Conservation (phyloP, 2,888 invertebrate species). For the Pegoplata infirma region DNA sequence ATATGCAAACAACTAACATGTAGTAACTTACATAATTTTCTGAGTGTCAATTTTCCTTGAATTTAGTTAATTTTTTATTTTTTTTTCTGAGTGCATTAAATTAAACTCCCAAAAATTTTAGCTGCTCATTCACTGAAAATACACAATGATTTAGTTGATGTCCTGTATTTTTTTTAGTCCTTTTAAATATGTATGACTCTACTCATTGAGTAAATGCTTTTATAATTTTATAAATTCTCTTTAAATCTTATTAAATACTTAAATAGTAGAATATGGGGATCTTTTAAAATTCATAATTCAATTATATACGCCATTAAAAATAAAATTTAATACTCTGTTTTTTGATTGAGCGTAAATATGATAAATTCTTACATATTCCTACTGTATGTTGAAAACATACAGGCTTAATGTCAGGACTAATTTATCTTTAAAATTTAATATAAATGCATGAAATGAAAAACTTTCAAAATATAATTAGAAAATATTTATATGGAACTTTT, state of each 20-base stretch:
- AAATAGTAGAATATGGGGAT: not conserved
- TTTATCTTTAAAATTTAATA: slow-evolving; percentile 37
- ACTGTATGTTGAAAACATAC: not conserved
- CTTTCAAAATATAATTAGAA: slow-evolving; percentile 31
- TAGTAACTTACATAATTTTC: too few relatives aligned
- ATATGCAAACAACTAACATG: too few relatives aligned
- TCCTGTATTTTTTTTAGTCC: not conserved
- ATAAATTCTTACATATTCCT: not conserved
- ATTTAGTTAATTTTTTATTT: too few relatives aligned
- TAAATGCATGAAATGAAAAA: slow-evolving; percentile 27
- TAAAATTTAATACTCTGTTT: slow-evolving; percentile 39
- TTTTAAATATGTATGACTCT: not conserved
- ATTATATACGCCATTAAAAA: slow-evolving; percentile 53
- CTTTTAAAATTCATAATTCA: slow-evolving; percentile 58
- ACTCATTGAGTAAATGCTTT: not conserved
- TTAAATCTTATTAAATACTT: slow-evolving; percentile 12
- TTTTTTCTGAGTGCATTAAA: too few relatives aligned
- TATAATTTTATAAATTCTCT: not conserved
- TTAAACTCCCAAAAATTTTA: too few relatives aligned
- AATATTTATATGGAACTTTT: slow-evolving; percentile 11
- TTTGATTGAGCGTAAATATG: slow-evolving; percentile 15
- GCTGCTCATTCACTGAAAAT: too few relatives aligned
- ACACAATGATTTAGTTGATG: too few relatives aligned
- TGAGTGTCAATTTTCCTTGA: too few relatives aligned
- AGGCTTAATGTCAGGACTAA: slow-evolving; percentile 43